Base-by-base conservation (phyloP, 2,113 vertebrate genomes). In the Pungitius pungitius region DNA sequence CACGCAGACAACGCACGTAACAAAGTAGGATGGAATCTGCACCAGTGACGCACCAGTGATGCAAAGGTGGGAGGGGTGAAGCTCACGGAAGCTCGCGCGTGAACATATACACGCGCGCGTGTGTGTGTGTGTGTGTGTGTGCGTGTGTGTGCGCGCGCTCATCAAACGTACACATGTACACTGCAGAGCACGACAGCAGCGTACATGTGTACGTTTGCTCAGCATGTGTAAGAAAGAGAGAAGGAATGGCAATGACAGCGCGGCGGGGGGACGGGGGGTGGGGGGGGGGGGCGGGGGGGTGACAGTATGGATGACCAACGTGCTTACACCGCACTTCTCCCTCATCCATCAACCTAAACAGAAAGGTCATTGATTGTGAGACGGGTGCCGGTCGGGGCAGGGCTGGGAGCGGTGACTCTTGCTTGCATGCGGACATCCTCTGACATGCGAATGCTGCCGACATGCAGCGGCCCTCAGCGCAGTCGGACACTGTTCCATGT, bases 361-460 rank as follows among this genome's bases (percentile, higher is more conserved):
- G 78, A 92, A 90, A 92, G 93, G 89, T 92, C 87, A 91, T 87
- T 82, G 86, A 89, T 91, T 89, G 84, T 75, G 84, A 83, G 84
- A 58, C 33, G 83, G 62, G 83, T 83, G 78, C 65, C 59, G 83
- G 56, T 73, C 14, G 13, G 74, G 40, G 77, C 74, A 60, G 67
- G 68, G 69, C 80, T 27, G 68, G 59, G 70, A 77, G 74, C 10
- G 9, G 68, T 15, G 66, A 84, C 80, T 81, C 80, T 62, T 78
- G 71, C 69, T 52, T 76, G 66, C 82, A 89, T 78, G 81, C 85
- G 82, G 69, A 81, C 78, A 70, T 73, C 67, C 67, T 47, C 10
- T 71, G 78, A 88, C 88, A 88, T 79, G 82, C 68, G 78, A 66
- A 84, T 70, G 51, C 72, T 27, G 63, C 75, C 47, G 5, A 81